These are phyloP conservation scores for Lithophane socia DNA, from an alignment of 2,888 invertebrate species.

Conservation along the genomic window DNA sequence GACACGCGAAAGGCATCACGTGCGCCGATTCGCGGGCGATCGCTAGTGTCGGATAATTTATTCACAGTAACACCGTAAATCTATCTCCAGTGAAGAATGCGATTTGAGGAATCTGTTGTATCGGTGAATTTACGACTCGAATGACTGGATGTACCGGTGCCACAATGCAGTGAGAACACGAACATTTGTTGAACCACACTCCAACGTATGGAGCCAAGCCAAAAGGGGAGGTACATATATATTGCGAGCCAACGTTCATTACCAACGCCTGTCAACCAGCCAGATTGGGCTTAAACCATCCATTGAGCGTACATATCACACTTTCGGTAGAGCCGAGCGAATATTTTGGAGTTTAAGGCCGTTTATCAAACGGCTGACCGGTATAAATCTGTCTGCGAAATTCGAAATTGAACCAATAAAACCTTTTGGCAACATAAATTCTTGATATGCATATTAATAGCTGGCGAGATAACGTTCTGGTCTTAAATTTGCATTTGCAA, in stretches of 20 bases:
- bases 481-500: conserved; percentile 16
- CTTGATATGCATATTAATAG: conserved; percentile 40
- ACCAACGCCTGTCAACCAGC: conserved; percentile 70
- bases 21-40: conserved; percentile 18
- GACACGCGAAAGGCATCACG: conserved; percentile 32
- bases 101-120: conserved; percentile 66
- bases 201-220: conserved; percentile 72
- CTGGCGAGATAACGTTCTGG: conserved; percentile 10
- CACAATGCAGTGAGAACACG: conserved; percentile 57
- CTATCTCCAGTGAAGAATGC: conserved; percentile 57
- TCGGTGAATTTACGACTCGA: conserved; percentile 68
- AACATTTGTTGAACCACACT: conserved; percentile 68
- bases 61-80: conserved; percentile 62
- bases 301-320: conserved; percentile 58
- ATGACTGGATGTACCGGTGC: conserved; percentile 49
- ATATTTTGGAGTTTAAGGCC: conserved; percentile 52
- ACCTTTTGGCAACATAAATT: conserved; percentile 42
- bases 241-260: conserved; percentile 69
- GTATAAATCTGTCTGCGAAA: conserved; percentile 54
- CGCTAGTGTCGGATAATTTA: conserved; percentile 52
- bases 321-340: conserved; percentile 41
- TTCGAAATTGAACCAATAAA: conserved; percentile 52
- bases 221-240: conserved; percentile 63
- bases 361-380: conserved; percentile 54
- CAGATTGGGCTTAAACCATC: conserved; percentile 70